phyloP scores from a whole-genome alignment of 2,113 vertebrate species.

The Sander lucioperca region DNA sequence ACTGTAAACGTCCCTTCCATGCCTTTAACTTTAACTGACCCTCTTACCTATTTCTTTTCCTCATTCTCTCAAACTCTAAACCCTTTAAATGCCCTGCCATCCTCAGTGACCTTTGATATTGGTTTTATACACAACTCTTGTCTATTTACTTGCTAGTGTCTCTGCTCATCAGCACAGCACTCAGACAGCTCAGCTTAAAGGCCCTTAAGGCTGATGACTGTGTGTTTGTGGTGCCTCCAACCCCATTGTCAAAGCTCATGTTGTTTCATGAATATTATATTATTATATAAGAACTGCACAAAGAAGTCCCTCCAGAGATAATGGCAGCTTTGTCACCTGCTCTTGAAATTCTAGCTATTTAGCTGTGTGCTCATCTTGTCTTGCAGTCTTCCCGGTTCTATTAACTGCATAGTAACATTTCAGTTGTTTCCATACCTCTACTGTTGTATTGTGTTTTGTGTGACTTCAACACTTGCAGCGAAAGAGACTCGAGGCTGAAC shows the following conservation, averaged over 20 bases:
- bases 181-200: constrained; percentile 4
- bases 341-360: too few relatives aligned
- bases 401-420: background rate
- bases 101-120: too few relatives aligned
- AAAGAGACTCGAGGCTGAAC: background rate
- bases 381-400: background rate
- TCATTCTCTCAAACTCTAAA: background rate
- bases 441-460: background rate
- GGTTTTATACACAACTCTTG: background rate
- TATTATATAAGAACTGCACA: background rate
- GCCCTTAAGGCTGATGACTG: background rate
- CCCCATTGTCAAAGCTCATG: constrained; percentile 3
- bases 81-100: background rate
- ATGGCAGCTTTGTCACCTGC: background rate
- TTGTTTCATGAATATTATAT: constrained; percentile 4
- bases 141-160: background rate
- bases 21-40: background rate
- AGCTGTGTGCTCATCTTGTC: background rate
- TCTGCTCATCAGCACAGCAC: constrained; percentile 15
- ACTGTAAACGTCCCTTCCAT: too few relatives aligned
- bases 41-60: background rate
- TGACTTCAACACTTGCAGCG: background rate
- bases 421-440: background rate
- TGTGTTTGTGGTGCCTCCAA: constrained; percentile 2
- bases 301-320: background rate